These are phyloP conservation scores for Caenorhabditis inopinata DNA, from an alignment of 1,140 invertebrate genomes.

Conservation along the genomic window DNA sequence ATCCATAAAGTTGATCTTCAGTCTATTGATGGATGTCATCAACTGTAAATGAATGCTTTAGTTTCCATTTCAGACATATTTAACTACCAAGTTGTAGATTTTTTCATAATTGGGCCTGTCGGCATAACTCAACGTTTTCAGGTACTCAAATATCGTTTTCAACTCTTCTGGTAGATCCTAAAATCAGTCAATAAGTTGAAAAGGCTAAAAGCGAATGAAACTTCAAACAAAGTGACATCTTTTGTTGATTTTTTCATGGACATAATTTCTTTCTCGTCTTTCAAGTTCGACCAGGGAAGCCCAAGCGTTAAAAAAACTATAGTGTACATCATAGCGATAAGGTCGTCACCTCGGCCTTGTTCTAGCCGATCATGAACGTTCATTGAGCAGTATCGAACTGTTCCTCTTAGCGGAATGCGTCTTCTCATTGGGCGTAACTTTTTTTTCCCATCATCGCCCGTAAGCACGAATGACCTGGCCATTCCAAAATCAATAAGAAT, in stretches of 20 bases:
- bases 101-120: slow-evolving; percentile 11
- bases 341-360: slow-evolving; percentile 74
- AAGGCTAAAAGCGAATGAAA: neutral
- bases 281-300: neutral
- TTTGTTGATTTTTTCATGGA: slow-evolving; percentile 17
- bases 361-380: slow-evolving; percentile 56
- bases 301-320: neutral
- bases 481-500: slow-evolving; percentile 42
- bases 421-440: slow-evolving; percentile 46
- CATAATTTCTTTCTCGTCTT: slow-evolving; percentile 12
- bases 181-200: too few relatives aligned
- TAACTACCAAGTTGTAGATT: slow-evolving; percentile 6
- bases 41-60: neutral
- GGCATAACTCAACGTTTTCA: neutral
- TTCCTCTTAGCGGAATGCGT: slow-evolving; percentile 55
- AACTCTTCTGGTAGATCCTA: neutral
- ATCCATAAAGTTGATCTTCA: slow-evolving; percentile 20
- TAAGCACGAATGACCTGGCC: slow-evolving; percentile 47
- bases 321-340: slow-evolving; percentile 69
- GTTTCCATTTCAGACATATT: neutral
- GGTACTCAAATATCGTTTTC: slow-evolving; percentile 1
- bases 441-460: slow-evolving; percentile 32
- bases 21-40: neutral
- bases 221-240: neutral
- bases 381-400: slow-evolving; percentile 55